Evolutionary conservation across 1,140 invertebrate species (phyloP).

Genomic region (Aricia agestis): DNA sequence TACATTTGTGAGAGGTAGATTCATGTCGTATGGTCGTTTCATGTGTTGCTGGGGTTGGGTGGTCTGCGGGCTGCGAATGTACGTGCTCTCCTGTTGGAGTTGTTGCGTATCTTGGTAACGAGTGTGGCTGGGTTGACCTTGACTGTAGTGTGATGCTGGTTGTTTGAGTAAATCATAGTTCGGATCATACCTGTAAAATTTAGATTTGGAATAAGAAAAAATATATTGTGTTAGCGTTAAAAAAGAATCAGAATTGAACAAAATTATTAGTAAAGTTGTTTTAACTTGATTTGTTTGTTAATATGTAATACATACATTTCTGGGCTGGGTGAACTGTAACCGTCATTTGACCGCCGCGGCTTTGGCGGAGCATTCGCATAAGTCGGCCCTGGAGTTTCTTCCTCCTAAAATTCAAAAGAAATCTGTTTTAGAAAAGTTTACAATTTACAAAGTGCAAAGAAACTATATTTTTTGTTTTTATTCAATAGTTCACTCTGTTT

Average conservation of each 20-base stretch:
- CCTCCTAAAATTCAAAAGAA: conserved; percentile 35
- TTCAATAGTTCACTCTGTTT: background rate
- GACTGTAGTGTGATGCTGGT: conserved; percentile 68
- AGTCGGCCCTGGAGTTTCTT: conserved; percentile 77
- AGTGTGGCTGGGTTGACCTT: conserved; percentile 52
- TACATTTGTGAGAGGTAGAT: conserved; percentile 65
- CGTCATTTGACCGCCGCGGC: conserved; percentile 84
- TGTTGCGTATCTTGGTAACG: conserved; percentile 59
- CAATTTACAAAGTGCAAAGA: background rate
- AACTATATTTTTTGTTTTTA: background rate
- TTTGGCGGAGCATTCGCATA: conserved; percentile 94
- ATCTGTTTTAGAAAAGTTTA: conserved; percentile 16
- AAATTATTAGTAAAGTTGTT: too few relatives aligned
- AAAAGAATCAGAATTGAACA: too few relatives aligned
- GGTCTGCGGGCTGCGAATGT: conserved; percentile 56
- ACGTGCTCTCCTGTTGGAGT: conserved; percentile 48
- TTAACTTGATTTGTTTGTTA: too few relatives aligned
- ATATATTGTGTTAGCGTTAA: background rate
- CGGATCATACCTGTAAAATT: conserved; percentile 72
- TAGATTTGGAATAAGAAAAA: background rate
- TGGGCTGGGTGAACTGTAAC: conserved; percentile 83
- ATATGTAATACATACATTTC: conserved; percentile 66
- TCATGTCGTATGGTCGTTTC: conserved; percentile 64
- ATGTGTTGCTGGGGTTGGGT: conserved; percentile 51
- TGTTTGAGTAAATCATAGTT: conserved; percentile 74